Evolutionary conservation across 2,888 invertebrate species (phyloP), one percentile per base, ranked within the genome.

Genomic region (Parnassius apollo): DNA sequence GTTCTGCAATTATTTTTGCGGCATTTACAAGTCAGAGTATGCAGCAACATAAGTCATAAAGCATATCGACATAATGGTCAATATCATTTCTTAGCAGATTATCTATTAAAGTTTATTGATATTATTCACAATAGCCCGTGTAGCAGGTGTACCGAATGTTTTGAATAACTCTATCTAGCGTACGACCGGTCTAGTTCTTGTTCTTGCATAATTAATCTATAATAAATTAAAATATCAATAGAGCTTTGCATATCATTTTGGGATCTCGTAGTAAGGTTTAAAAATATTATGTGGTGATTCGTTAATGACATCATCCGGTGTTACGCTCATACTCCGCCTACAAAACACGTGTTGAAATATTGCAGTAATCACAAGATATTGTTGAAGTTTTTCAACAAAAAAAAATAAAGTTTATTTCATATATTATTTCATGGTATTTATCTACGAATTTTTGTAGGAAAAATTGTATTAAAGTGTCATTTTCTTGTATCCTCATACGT

Each of bases 251-350:
- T n/a, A 25, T 22, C 44, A 45, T 9, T 42, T 11, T 4, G 42
- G 44, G n/a, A 58, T 42, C 18, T 25, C 12, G 35, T 35, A 25
- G 42, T 55, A 12, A 49, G 18, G 59, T 44, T 59, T 45, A 49
- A 18, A 59, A 59, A 59, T 35, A 55, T 59, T 45, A 45, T 49
- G 9, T 22, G 59, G 50, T 59, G 62, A 55, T 71, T 59, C 59
- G 73, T 75, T 83, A 84, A 87, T 91, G 91, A 90, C 90, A 90
- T 91, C 91, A 91, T 75, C 76, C 77, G 74, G 79, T 80, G 76
- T 77, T 76, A 77, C 82, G 82, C 83, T 82, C 79, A 77, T 79
- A 84, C 84, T 82, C 78, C 87, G 79, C 90, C 88, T 84, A 88
- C 89, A 72, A 67, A 70, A 76, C 89, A 86, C 87, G 86, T 87